Conservation (phyloP, 2,888 invertebrate genomes). For the Argyresthia albistria region DNA sequence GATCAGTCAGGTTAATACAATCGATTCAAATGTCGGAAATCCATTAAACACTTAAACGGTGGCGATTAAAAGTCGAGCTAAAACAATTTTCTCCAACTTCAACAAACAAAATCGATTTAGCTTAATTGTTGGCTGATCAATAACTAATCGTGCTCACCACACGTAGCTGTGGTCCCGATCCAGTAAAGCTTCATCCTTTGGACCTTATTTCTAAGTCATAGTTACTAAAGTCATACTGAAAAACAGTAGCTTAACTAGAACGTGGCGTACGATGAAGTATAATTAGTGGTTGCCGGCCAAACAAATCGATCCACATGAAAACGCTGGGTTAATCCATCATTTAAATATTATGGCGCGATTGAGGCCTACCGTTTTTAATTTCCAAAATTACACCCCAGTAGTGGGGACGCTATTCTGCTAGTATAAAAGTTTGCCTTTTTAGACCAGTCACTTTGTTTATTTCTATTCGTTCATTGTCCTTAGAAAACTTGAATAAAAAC, state of each 20-base stretch:
- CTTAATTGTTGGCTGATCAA: conserved; percentile 69
- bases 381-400: conserved; percentile 59
- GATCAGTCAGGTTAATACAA: not conserved
- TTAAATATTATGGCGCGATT: conserved; percentile 67
- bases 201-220: no score
- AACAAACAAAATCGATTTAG: conserved; percentile 70
- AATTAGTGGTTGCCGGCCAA: conserved; percentile 70
- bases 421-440: no score
- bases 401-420: no score
- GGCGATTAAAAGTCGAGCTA: conserved; percentile 61
- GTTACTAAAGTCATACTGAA: no score
- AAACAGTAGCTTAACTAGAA: no score
- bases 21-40: conserved; percentile 49
- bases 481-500: no score
- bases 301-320: conserved; percentile 70
- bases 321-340: conserved; percentile 70
- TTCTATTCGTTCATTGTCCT: no score
- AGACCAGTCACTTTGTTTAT: no score
- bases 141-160: conserved; percentile 71
- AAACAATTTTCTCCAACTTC: conserved; percentile 71
- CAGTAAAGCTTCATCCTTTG: no score
- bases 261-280: conserved; percentile 47
- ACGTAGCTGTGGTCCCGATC: conserved; percentile 33
- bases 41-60: conserved; percentile 60
- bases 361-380: conserved; percentile 70